These are phyloP conservation scores for Candidula unifasciata DNA, from an alignment of 2,888 invertebrate genomes.

Conservation along the genomic window DNA sequence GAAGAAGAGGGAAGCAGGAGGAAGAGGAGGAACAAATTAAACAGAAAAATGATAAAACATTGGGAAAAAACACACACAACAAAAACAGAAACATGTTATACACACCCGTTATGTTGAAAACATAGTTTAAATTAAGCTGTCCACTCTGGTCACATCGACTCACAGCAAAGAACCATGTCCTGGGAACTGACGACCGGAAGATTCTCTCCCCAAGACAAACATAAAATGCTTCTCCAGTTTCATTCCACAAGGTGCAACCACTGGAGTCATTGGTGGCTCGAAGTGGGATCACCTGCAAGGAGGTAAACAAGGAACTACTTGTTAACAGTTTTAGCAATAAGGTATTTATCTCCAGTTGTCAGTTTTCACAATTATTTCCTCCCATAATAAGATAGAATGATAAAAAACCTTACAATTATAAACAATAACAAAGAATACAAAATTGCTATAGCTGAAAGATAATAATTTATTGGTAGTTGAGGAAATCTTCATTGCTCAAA, in stretches of 20 bases:
- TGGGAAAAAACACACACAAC: neutral
- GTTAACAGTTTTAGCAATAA: too few relatives aligned
- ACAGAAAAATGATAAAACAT: neutral
- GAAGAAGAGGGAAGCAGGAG: neutral
- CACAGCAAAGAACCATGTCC: constrained; percentile 71
- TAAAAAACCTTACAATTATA: too few relatives aligned
- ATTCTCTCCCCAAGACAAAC: constrained; percentile 71
- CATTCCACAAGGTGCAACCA: constrained; percentile 65
- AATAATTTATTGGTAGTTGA: too few relatives aligned
- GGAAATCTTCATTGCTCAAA: too few relatives aligned
- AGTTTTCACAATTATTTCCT: too few relatives aligned
- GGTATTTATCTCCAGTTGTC: too few relatives aligned
- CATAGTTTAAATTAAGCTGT: constrained; percentile 68
- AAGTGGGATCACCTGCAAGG: constrained; percentile 61
- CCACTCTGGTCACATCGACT: constrained; percentile 62
- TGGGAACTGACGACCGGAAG: constrained; percentile 65
- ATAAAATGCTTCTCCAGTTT: constrained; percentile 64
- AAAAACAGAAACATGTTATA: neutral
- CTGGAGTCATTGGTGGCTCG: constrained; percentile 62
- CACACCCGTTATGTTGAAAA: constrained; percentile 65
- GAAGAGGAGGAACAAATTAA: neutral
- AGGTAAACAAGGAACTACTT: neutral
- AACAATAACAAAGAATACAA: too few relatives aligned
- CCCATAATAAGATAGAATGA: too few relatives aligned
- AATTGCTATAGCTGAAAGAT: too few relatives aligned